A percentile compares a stretch with the other conserved stretches of the same genome.
Conservation (phyloP, 2,113 vertebrate genomes). For the Nettapus auritus region DNA sequence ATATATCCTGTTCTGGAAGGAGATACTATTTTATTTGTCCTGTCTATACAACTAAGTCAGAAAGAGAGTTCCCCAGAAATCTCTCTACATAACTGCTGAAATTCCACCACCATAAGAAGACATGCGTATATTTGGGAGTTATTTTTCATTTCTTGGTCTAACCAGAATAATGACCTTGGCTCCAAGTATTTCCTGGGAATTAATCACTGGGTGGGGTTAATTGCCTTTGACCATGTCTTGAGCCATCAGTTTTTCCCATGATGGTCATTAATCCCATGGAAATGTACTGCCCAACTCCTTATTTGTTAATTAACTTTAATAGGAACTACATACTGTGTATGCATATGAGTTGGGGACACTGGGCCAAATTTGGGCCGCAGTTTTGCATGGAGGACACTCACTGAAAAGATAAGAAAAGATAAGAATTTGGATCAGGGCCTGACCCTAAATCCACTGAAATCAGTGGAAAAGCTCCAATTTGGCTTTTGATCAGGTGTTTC, state of each 20-base stretch:
- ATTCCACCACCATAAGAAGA: background rate
- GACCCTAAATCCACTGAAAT: constrained; percentile 9
- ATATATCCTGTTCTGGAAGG: background rate
- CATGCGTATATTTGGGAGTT: rapidly evolving
- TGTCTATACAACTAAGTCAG: background rate
- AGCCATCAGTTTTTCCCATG: background rate
- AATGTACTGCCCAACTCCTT: background rate
- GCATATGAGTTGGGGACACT: background rate
- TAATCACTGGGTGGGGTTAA: constrained; percentile 35
- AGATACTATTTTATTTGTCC: background rate
- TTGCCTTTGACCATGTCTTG: background rate
- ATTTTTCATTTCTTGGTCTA: background rate
- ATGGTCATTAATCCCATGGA: background rate
- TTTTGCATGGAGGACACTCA: background rate
- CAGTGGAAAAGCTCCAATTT: background rate
- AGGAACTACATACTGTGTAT: background rate
- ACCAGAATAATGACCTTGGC: background rate
- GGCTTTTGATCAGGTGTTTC: constrained; percentile 8
- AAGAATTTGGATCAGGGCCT: background rate
- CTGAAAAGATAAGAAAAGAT: constrained; percentile 25
- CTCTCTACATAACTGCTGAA: background rate
- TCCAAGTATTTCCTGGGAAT: background rate
- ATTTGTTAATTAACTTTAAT: constrained; percentile 21
- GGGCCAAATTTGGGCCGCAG: background rate
- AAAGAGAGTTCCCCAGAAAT: background rate